These are phyloP conservation scores for Brachionus sp. DNA, from an alignment of 1,140 invertebrate species.

Conservation along the genomic window DNA sequence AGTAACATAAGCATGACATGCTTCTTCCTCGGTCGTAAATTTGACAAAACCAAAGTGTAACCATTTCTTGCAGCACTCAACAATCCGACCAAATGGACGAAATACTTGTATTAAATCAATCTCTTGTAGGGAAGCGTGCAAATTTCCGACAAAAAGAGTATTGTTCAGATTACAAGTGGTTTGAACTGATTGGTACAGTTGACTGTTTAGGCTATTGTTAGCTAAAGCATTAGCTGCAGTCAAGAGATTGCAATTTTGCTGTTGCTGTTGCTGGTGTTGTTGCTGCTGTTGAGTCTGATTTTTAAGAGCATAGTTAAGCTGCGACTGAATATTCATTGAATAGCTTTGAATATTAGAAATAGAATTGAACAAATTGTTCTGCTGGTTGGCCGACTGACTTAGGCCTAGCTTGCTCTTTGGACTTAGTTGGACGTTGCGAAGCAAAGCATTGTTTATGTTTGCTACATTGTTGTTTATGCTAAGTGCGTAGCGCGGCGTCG, in stretches of 20 bases:
- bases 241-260: neutral
- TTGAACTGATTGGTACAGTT: neutral
- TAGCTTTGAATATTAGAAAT: constrained; percentile 29
- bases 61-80: constrained; percentile 46
- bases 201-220: neutral
- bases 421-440: constrained; percentile 12
- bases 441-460: constrained; percentile 27
- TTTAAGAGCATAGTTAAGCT: neutral
- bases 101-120: constrained; percentile 40
- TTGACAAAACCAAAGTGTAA: constrained; percentile 44
- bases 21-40: constrained; percentile 44
- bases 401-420: constrained; percentile 20
- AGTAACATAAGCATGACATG: constrained; percentile 32
- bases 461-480: constrained; percentile 41
- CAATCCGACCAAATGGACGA: constrained; percentile 39
- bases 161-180: constrained; percentile 39
- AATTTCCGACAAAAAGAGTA: constrained; percentile 45
- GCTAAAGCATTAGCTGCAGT: constrained; percentile 3
- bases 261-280: constrained; percentile 37
- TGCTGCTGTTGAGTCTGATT: neutral
- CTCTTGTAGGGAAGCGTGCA: constrained; percentile 24
- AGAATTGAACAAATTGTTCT: neutral
- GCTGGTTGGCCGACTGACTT: neutral
- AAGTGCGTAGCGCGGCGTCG: neutral
- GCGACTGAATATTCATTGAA: constrained; percentile 10